A percentile compares a stretch with the other conserved stretches of the same genome.
phyloP scores from a whole-genome alignment of 2,113 vertebrate genomes.

The Hippopotamus amphibius region DNA sequence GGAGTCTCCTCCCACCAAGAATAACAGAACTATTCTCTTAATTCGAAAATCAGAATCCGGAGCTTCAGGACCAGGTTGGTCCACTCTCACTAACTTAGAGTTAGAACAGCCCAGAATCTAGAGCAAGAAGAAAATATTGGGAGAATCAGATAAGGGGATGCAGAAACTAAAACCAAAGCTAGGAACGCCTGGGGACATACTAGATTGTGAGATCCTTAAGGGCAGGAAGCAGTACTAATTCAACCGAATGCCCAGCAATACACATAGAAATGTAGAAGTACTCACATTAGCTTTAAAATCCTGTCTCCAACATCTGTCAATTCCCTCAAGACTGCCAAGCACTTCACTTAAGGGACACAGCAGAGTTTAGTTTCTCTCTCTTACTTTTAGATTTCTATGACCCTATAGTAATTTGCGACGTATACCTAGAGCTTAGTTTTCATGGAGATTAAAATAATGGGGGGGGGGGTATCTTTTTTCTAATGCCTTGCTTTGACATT shows the following conservation, averaged over 20 bases:
- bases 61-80: background rate
- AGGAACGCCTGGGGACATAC: background rate
- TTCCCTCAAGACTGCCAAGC: background rate
- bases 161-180: background rate
- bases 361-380: background rate
- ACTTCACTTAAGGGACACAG: background rate
- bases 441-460: background rate
- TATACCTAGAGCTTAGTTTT: slow-evolving; percentile 56
- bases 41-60: background rate
- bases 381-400: background rate
- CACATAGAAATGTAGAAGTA: background rate
- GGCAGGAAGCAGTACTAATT: background rate
- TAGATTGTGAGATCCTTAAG: background rate
- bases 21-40: background rate
- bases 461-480: background rate
- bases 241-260: background rate
- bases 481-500: slow-evolving; percentile 33
- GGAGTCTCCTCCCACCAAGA: background rate
- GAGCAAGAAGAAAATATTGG: background rate
- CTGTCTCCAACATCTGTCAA: background rate
- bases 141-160: background rate
- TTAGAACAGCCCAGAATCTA: background rate
- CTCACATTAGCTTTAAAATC: background rate
- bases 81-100: background rate
- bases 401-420: background rate